Evolutionary conservation across 1,140 invertebrate genomes (phyloP), one percentile per base, ranked within the genome.

Genomic region (Drosophila chauvacae): DNA sequence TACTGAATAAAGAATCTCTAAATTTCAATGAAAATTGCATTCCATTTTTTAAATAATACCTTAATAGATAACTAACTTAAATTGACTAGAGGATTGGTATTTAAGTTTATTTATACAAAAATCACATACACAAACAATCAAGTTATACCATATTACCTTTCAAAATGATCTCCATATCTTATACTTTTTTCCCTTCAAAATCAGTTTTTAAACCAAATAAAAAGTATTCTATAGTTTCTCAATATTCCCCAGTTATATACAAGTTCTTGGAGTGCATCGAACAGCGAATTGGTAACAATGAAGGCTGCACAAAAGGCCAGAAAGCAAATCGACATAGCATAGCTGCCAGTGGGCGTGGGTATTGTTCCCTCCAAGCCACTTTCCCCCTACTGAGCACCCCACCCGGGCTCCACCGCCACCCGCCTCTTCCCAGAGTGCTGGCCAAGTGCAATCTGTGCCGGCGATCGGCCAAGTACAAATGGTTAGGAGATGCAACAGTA

Each of bases 381-480:
- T 55, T 26, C 20, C 53, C 44, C 51, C n/a, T 6, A 33, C 11
- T 28, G 48, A 50, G 26, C 48, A 13, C n/a, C 10, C 42, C 18
- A 5, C 4, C 18, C 11, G 18, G 11, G 42, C 42, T 7, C 4
- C 11, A 6, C 20, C 56, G 14, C n/a, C 42, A 10, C 11, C 16
- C n/a, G 7, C 13, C 5, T 16, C 26, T 23, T 7, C 41, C 4
- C 57, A 37, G 9, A 14, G 61, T 65, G 65, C 28, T 33, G 33
- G 60, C 61, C 37, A 66, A 69, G 53, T 64, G 74, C 85, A 88
- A 87, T 87, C 83, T 88, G 58, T 80, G 84, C 59, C 77, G 73
- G 68, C 77, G 80, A 87, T 87, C 83, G 80, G 58, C 68, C 61
- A 88, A 87, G 72, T 87, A 87, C 84, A 87, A 87, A 87, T 87